Evolutionary conservation across 2,888 invertebrate species (phyloP).

Genomic region (Megamerina dolium): DNA sequence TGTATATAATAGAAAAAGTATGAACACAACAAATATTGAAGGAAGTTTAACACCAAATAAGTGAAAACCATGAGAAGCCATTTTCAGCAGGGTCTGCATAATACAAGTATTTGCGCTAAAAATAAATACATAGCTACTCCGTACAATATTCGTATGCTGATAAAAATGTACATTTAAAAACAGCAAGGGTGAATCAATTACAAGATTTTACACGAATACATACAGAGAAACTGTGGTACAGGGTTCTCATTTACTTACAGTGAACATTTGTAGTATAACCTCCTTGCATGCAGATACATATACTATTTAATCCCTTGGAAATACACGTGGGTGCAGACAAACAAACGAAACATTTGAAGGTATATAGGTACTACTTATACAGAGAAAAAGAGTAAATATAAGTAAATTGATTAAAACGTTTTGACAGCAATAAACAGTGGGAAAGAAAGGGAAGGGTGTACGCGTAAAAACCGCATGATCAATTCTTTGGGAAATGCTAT

Average conservation of each 20-base stretch:
- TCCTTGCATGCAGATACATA: conserved; percentile 6
- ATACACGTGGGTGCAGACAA: conserved; percentile 15
- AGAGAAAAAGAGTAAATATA: not conserved
- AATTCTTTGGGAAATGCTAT: no score
- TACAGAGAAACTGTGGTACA: no score
- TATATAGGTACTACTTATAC: no score
- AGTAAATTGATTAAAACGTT: conserved; percentile 6
- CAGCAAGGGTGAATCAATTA: conserved; percentile 27
- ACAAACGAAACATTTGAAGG: no score
- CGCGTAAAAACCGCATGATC: conserved; percentile 12
- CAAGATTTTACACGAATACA: conserved; percentile 24
- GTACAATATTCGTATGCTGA: no score
- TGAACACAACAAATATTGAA: no score
- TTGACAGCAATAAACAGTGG: not conserved
- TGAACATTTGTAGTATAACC: not conserved
- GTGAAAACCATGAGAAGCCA: no score
- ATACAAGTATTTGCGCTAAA: conserved; percentile 23
- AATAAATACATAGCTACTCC: conserved; percentile 26
- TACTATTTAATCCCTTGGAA: conserved; percentile 11
- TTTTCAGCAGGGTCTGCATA: conserved; percentile 31
- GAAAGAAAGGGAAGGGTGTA: conserved; percentile 1
- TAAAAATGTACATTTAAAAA: conserved; percentile 1
- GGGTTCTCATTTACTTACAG: no score
- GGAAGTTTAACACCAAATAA: no score
- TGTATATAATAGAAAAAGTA: no score